Evolutionary conservation across 2,797 vertebrate genomes (phyloP).

Genomic region (Mormyrops boulengeri): DNA sequence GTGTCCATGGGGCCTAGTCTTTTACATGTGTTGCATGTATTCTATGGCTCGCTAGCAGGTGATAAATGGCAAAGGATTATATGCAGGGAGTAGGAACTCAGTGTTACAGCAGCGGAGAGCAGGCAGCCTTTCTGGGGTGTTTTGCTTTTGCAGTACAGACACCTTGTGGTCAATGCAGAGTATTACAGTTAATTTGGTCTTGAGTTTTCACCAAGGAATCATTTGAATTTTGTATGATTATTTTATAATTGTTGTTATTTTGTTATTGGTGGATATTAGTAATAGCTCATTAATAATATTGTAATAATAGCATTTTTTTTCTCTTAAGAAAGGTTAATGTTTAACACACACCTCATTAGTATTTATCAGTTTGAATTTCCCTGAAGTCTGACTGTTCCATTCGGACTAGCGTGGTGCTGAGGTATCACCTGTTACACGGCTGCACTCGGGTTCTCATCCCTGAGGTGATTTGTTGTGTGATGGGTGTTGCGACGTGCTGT

Average conservation of each 20-base stretch:
- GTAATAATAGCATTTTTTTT: background rate
- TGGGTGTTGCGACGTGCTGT: too few species aligned
- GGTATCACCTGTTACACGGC: too few species aligned
- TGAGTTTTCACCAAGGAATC: background rate
- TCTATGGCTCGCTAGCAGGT: background rate
- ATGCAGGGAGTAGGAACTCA: background rate
- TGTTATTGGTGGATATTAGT: background rate
- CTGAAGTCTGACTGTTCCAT: background rate
- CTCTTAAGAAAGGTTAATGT: background rate
- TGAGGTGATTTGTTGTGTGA: too few species aligned
- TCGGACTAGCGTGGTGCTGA: too few species aligned
- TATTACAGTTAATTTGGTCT: constrained; percentile 37
- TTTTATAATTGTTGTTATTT: background rate
- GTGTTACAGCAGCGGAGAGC: background rate
- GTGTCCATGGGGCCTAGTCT: background rate
- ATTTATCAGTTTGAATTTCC: background rate
- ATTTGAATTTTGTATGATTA: background rate
- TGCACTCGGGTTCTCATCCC: too few species aligned
- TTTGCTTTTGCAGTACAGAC: constrained; percentile 47
- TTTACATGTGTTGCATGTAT: background rate
- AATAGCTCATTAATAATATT: background rate
- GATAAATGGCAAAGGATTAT: background rate
- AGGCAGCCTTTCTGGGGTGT: background rate
- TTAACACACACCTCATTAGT: background rate
- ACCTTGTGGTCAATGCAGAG: constrained; percentile 48